Evolutionary conservation across 2,113 vertebrate species (phyloP).

Genomic region (Gopherus evgoodei): DNA sequence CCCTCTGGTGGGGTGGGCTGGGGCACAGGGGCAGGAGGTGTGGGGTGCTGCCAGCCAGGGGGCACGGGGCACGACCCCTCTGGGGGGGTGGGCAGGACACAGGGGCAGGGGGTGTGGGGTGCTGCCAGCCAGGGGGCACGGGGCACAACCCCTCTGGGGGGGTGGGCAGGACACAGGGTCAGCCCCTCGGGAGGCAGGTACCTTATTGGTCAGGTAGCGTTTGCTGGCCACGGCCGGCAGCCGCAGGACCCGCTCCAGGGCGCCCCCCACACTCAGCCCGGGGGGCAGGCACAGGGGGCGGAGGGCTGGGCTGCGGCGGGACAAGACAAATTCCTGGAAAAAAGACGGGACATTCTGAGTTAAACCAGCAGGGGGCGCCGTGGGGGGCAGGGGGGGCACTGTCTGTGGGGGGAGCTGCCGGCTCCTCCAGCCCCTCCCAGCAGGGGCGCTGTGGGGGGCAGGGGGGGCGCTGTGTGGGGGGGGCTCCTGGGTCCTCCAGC

Average conservation of each 20-base stretch:
- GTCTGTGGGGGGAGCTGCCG: neutral
- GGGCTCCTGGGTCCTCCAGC: neutral
- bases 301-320: constrained; percentile 48
- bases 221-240: constrained; percentile 93
- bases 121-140: no score
- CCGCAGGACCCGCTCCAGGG: constrained; percentile 86
- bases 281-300: constrained; percentile 81
- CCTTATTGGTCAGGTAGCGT: constrained; percentile 96
- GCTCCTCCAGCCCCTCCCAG: no score
- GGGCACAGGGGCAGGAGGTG: no score
- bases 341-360: neutral
- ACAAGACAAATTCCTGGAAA: constrained; percentile 83
- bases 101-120: no score
- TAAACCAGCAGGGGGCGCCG: neutral
- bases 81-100: neutral
- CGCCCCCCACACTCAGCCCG: constrained; percentile 78
- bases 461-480: neutral
- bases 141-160: no score
- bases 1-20: no score
- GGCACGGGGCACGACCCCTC: neutral
- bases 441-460: no score
- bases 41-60: no score
- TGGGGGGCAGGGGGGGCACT: neutral
- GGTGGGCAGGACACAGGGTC: no score
- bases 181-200: constrained; percentile 17